These are phyloP conservation scores for Lysandra bellargus DNA, from an alignment of 2,888 invertebrate genomes.

Conservation along the genomic window DNA sequence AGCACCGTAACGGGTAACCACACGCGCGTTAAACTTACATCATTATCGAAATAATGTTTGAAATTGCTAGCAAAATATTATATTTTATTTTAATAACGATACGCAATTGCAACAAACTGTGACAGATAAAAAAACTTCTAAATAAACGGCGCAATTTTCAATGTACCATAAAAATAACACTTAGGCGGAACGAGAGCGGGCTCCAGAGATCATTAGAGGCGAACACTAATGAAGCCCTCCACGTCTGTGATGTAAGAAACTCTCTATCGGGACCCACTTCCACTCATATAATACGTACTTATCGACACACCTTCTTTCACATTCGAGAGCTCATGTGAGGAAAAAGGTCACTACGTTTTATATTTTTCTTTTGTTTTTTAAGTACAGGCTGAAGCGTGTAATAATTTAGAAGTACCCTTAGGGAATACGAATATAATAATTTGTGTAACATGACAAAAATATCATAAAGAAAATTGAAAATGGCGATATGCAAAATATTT, in stretches of 20 bases:
- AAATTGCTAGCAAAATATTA: neutral
- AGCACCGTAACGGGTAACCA: neutral
- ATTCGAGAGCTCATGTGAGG: slow-evolving; percentile 9
- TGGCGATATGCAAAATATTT: neutral
- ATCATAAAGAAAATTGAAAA: neutral
- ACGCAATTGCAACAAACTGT: neutral
- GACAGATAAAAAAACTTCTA: slow-evolving; percentile 34
- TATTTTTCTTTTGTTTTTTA: slow-evolving; percentile 25
- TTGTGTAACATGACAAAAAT: neutral
- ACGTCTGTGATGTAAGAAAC: slow-evolving; percentile 52
- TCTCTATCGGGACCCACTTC: slow-evolving; percentile 39
- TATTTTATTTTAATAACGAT: neutral
- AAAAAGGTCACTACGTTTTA: slow-evolving; percentile 25
- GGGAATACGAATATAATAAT: neutral
- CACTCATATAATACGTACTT: slow-evolving; percentile 36
- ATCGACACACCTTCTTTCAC: slow-evolving; percentile 28
- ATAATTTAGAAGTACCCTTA: neutral
- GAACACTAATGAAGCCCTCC: slow-evolving; percentile 72
- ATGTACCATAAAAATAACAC: slow-evolving; percentile 32
- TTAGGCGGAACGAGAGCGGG: slow-evolving; percentile 36
- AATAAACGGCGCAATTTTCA: neutral
- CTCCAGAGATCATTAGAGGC: slow-evolving; percentile 65
- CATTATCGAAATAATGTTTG: neutral
- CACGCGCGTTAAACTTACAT: neutral
- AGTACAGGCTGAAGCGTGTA: neutral